Evolutionary conservation across 2,888 invertebrate genomes (phyloP).

Genomic region (Cryptophagus acutangulus): DNA sequence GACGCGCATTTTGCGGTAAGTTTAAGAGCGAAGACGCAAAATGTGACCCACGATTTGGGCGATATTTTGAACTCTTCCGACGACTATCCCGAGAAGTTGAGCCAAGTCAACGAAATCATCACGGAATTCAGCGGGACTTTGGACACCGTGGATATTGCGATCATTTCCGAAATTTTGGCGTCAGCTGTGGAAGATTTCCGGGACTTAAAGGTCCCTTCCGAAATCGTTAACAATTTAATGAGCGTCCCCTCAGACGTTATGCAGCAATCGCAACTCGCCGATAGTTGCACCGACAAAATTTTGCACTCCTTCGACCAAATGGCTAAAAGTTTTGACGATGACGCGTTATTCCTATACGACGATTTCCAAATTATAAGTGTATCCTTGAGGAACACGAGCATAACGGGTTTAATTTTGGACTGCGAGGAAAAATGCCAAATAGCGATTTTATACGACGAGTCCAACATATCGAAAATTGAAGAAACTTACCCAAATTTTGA

Average conservation of each 20-base stretch:
- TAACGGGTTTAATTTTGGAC: too few relatives aligned
- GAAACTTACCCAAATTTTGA: too few relatives aligned
- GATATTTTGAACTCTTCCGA: constrained; percentile 20
- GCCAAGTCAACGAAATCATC: constrained; percentile 13
- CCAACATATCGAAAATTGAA: too few relatives aligned
- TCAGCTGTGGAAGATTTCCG: constrained; percentile 7
- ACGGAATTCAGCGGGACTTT: constrained; percentile 5
- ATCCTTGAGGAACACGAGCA: too few relatives aligned
- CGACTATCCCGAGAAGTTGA: constrained; percentile 17
- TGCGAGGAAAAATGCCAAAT: too few relatives aligned
- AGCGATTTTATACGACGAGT: too few relatives aligned
- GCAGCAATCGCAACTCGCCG: constrained; percentile 22
- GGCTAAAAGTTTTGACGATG: too few relatives aligned
- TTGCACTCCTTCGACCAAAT: constrained; percentile 25
- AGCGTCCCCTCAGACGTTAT: constrained; percentile 18
- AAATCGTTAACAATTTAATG: constrained; percentile 23
- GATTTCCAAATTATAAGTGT: too few relatives aligned
- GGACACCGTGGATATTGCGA: constrained; percentile 18
- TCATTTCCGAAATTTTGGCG: constrained; percentile 20
- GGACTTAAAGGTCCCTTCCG: constrained; percentile 11
- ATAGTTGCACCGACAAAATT: constrained; percentile 30
- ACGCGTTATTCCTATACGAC: too few relatives aligned
- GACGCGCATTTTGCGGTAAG: too few relatives aligned
- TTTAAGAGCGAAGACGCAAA: too few relatives aligned
- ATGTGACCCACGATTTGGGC: constrained; percentile 23